phyloP scores from a whole-genome alignment of 1,140 invertebrate species.

The Drosophila quadrilineata region DNA sequence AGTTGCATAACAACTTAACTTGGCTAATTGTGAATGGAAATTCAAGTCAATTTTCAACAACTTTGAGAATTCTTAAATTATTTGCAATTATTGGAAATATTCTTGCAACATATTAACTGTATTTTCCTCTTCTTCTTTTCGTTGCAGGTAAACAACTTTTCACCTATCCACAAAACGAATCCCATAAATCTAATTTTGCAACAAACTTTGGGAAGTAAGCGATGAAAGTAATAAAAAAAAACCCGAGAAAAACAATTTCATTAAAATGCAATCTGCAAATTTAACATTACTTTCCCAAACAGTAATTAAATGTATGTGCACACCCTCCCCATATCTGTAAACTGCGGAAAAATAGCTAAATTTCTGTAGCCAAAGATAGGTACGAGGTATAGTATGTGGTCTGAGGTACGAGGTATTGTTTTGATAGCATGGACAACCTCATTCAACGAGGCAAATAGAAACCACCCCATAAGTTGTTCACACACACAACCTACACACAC shows the following conservation, averaged over 20 bases:
- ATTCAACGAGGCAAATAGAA: too few relatives aligned
- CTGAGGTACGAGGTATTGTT: too few relatives aligned
- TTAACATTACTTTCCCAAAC: not conserved
- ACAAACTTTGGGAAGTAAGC: constrained; percentile 1
- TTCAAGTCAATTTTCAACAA: not conserved
- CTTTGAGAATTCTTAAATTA: not conserved
- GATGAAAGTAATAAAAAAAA: too few relatives aligned
- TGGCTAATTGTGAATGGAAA: too few relatives aligned
- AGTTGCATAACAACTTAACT: too few relatives aligned
- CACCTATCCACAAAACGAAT: not conserved
- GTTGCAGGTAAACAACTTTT: constrained; percentile 52
- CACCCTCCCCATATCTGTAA: constrained; percentile 11
- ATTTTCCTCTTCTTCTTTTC: constrained; percentile 5
- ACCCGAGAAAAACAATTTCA: not conserved
- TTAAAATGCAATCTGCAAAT: constrained; percentile 15
- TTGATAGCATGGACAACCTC: too few relatives aligned
- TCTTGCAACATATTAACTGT: constrained; percentile 7
- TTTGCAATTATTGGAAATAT: not conserved
- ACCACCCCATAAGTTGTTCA: constrained; percentile 45
- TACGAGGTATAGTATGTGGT: too few relatives aligned
- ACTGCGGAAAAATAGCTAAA: constrained; percentile 31
- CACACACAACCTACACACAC: constrained; percentile 10
- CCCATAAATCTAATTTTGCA: not conserved
- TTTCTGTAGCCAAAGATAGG: constrained; percentile 54
- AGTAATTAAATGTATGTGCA: constrained; percentile 60